phyloP scores from a whole-genome alignment of 2,113 vertebrate species.

The Ageneiosus marmoratus region DNA sequence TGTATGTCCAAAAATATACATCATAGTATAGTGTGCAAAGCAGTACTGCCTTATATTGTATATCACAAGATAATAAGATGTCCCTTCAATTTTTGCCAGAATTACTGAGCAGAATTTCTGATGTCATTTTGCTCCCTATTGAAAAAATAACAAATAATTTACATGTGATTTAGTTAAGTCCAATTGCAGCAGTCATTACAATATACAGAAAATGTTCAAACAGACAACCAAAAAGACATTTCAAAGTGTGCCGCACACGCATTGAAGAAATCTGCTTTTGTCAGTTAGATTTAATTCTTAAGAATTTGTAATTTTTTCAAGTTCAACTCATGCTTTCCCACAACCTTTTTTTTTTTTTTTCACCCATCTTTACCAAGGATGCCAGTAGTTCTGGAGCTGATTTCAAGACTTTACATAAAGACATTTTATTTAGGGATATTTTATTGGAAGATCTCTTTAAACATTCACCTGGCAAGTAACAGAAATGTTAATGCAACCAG shows the following conservation, averaged over 20 bases:
- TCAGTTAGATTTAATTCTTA: background rate
- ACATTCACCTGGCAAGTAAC: background rate
- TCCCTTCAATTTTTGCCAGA: background rate
- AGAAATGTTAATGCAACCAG: background rate
- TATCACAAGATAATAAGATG: background rate
- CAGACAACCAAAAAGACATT: background rate
- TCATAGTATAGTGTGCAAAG: background rate
- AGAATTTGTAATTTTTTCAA: background rate
- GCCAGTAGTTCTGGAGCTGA: background rate
- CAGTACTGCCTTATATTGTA: background rate
- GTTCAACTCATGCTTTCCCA: too few species aligned
- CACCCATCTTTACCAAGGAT: background rate
- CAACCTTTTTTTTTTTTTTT: background rate
- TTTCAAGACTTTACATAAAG: background rate
- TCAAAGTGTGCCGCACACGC: background rate
- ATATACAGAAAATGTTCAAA: background rate
- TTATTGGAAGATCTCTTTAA: background rate
- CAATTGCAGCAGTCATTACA: background rate
- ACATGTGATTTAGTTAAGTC: background rate
- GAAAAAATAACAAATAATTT: background rate
- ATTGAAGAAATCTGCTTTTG: background rate
- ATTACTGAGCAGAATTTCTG: background rate
- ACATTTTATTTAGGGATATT: background rate
- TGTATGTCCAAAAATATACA: background rate
- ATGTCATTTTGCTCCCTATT: background rate